Evolutionary conservation across 2,797 vertebrate species (phyloP).

Genomic region (Enteromius unitaeniatus): DNA sequence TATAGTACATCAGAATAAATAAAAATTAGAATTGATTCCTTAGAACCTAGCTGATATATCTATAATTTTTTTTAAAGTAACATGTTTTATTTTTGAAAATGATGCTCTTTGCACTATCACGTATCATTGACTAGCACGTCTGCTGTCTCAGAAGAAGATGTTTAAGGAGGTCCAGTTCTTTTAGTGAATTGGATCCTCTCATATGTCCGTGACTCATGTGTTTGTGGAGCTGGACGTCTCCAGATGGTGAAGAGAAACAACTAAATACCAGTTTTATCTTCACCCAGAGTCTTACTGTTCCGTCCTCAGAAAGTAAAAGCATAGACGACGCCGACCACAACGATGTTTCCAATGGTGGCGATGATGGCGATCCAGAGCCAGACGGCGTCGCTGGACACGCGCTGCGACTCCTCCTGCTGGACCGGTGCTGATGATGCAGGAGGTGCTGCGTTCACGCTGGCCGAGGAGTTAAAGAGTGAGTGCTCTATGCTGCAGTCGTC

Average conservation of each 20-base stretch:
- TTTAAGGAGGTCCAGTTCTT: conserved; percentile 64
- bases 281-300: neutral
- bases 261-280: neutral
- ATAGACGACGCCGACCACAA: conserved; percentile 95
- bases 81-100: conserved; percentile 62
- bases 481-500: conserved; percentile 96
- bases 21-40: neutral
- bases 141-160: conserved; percentile 63
- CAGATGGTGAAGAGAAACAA: neutral
- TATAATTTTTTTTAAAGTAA: conserved; percentile 61
- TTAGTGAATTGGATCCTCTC: conserved; percentile 64
- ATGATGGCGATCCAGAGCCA: conserved; percentile 98
- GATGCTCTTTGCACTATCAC: conserved; percentile 58
- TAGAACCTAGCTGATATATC: conserved; percentile 53
- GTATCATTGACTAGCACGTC: conserved; percentile 70
- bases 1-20: neutral
- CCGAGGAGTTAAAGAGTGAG: conserved; percentile 95
- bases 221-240: neutral
- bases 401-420: conserved; percentile 85
- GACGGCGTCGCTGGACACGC: conserved; percentile 92
- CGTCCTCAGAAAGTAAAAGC: conserved; percentile 91
- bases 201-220: conserved; percentile 35
- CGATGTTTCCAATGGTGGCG: conserved; percentile 97
- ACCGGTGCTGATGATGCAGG: conserved; percentile 78
- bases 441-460: conserved; percentile 85